Percentiles rank a stretch among this genome's conserved stretches.
phyloP scores from a whole-genome alignment of 23 tunicate species.

The Trididemnum clinides region DNA sequence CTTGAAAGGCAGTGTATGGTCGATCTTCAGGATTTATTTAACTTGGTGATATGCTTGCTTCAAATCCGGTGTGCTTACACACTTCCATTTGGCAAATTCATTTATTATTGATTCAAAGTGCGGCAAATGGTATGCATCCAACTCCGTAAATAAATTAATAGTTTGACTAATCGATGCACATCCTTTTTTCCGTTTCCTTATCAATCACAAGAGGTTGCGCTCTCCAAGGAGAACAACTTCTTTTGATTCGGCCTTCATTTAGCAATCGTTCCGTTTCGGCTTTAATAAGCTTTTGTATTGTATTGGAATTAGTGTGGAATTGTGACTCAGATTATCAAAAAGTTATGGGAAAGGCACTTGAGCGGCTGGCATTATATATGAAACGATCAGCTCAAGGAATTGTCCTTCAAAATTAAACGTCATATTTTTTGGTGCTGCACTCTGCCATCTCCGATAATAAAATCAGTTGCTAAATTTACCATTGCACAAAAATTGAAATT shows the following conservation, averaged over 20 bases:
- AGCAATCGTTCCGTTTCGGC: background rate
- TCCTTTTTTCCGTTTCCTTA: background rate
- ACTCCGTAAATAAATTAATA: background rate
- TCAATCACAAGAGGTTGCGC: background rate
- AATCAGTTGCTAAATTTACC: background rate
- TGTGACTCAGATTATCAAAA: background rate
- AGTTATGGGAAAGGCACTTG: background rate
- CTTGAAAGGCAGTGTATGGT: slow-evolving; percentile 5
- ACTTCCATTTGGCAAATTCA: background rate
- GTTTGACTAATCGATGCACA: no score
- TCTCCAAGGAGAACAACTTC: background rate
- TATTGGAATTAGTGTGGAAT: background rate
- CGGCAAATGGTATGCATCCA: slow-evolving; percentile 30
- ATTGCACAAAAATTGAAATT: background rate
- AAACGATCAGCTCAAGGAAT: background rate
- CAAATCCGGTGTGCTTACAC: background rate
- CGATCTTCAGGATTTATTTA: background rate
- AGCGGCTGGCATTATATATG: background rate
- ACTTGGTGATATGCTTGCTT: slow-evolving; percentile 8
- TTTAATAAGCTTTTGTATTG: background rate
- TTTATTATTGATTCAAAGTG: background rate
- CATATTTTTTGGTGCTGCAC: background rate
- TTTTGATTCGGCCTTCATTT: background rate
- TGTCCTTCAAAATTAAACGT: background rate
- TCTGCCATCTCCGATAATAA: background rate